A percentile compares a stretch with the other conserved stretches of the same genome.
Conservation (phyloP, 1,140 invertebrate genomes). For the Fragariocoptes setiger region DNA sequence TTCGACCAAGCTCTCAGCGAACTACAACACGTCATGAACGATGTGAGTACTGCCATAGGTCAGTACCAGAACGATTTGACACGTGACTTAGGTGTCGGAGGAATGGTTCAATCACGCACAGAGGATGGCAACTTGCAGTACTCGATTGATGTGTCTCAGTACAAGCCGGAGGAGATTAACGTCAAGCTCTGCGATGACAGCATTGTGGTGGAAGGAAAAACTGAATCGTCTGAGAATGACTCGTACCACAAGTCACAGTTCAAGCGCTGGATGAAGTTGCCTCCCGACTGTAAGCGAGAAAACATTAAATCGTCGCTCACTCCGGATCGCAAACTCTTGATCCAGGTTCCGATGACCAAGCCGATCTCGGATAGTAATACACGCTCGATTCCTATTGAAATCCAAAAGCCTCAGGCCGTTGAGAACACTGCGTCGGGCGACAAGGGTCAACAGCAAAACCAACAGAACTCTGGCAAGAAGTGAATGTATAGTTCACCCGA, state of each 20-base stretch:
- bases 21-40: not conserved
- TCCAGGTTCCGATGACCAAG: not conserved
- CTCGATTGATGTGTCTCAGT: constrained; percentile 45
- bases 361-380: not conserved
- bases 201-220: constrained; percentile 39
- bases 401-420: not conserved
- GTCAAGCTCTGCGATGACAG: constrained; percentile 45
- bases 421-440: not conserved
- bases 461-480: not conserved
- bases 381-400: not conserved
- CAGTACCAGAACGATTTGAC: not conserved
- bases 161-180: constrained; percentile 44
- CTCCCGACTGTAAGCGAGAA: not conserved
- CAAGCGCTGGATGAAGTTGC: not conserved
- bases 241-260: not conserved
- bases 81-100: not conserved
- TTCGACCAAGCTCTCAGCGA: not conserved
- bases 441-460: not conserved
- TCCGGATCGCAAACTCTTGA: not conserved
- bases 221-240: not conserved
- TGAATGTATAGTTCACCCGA: too few relatives aligned
- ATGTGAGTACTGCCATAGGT: not conserved
- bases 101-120: not conserved
- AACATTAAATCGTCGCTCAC: not conserved
- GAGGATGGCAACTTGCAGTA: constrained; percentile 20